Evolutionary conservation across 2,797 vertebrate species (phyloP).

Genomic region (Aselliscus stoliczkanus): DNA sequence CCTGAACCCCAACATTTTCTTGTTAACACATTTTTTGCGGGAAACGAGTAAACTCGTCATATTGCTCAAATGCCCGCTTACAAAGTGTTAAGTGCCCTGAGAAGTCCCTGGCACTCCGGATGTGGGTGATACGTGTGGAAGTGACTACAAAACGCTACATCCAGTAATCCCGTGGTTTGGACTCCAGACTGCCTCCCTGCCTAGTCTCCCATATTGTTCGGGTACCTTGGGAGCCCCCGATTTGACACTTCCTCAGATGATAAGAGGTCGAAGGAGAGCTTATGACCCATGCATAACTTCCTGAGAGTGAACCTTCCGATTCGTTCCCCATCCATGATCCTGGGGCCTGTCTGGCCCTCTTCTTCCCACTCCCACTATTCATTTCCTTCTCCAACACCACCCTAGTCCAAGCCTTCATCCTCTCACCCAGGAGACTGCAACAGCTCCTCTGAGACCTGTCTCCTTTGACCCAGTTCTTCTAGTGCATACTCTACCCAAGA

Average conservation of each 20-base stretch:
- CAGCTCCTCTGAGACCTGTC: not conserved
- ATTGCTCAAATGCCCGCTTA: too few relatives aligned
- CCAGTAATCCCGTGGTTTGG: not conserved
- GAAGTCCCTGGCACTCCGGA: not conserved
- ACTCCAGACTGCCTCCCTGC: not conserved
- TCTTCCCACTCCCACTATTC: too few relatives aligned
- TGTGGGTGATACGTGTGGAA: too few relatives aligned
- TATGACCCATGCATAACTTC: not conserved
- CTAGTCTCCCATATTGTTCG: fast-evolving
- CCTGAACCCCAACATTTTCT: not conserved
- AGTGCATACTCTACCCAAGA: not conserved
- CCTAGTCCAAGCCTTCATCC: not conserved
- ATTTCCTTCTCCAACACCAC: not conserved
- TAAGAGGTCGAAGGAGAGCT: not conserved
- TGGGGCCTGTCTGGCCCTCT: not conserved
- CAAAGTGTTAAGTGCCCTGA: not conserved
- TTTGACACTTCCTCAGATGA: not conserved
- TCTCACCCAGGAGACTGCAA: not conserved
- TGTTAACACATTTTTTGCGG: too few relatives aligned
- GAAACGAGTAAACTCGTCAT: too few relatives aligned
- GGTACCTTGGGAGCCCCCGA: not conserved
- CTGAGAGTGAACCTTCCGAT: not conserved
- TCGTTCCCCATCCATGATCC: not conserved
- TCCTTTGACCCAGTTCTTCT: not conserved
- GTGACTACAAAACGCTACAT: too few relatives aligned